Evolutionary conservation across 2,888 invertebrate genomes (phyloP), one percentile per base, ranked within the genome.

Genomic region (Lacanobia wlatinum): DNA sequence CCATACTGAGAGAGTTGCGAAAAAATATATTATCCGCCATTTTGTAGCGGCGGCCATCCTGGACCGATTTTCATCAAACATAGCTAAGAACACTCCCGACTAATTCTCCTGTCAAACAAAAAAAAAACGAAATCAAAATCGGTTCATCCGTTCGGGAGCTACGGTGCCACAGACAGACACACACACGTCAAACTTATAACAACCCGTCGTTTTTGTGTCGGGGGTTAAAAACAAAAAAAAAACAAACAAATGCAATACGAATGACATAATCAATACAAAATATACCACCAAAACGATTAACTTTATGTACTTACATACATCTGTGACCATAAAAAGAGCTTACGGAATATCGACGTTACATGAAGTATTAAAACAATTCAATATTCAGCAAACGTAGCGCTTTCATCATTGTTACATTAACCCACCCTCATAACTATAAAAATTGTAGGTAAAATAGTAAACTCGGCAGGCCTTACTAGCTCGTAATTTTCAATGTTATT

Each of bases 401-500:
- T 86, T 84, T 84, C 84, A 87, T 87, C 86, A 87, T 73, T 78
- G 64, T 73, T 70, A 84, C 70, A 79, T 84, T 75, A 76, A 40
- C 74, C 60, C 71, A 40, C 74, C 60, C 71, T 72, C 74, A 88
- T 90, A 89, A 90, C 82, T 88, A 80, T 91, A 90, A 91, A 90
- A 89, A 87, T 64, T 77, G 59, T 55, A 87, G 85, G 87, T 86
- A 78, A 76, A 83, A 90, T 89, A 90, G 87, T 89, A 88, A 88
- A 89, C 86, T 63, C 56, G 66, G 84, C 69, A 83, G 83, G 76
- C 80, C 65, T 86, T 88, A 87, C 82, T 85, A 79, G 84, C 81
- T 87, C 89, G 84, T 91, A 89, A 91, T 88, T 89, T 89, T 84
- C 83, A 88, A 87, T 86, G 84, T 88, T 87, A 88, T 87, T 78